Percentiles rank a stretch among this genome's conserved stretches.
Conservation (phyloP, 2,797 vertebrate species). For the Lagodon rhomboides region DNA sequence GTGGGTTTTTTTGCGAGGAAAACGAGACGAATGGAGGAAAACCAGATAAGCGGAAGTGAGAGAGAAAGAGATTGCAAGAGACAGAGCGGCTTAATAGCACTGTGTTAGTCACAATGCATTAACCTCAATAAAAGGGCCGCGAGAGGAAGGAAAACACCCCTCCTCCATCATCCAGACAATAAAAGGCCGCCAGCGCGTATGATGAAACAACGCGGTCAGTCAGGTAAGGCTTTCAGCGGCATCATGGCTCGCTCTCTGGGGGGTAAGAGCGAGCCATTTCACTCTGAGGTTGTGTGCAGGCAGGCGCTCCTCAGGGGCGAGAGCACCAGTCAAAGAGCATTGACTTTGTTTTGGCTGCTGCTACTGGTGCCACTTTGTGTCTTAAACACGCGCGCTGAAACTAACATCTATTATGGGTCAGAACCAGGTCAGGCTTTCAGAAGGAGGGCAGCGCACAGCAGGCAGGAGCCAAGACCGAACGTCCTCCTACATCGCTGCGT, state of each 20-base stretch:
- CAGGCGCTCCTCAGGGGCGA: conserved; percentile 40
- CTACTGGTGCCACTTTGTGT: conserved; percentile 72
- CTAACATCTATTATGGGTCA: conserved; percentile 73
- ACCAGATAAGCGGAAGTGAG: conserved; percentile 28
- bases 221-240: conserved; percentile 72
- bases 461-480: conserved; percentile 37
- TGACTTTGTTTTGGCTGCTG: conserved; percentile 73
- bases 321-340: conserved; percentile 65
- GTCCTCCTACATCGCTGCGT: conserved; percentile 26
- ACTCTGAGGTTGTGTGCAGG: background rate
- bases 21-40: conserved; percentile 25
- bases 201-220: conserved; percentile 48
- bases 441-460: conserved; percentile 44
- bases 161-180: conserved; percentile 52
- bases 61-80: conserved; percentile 48
- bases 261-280: conserved; percentile 45
- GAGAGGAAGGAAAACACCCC: conserved; percentile 47
- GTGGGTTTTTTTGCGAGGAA: background rate
- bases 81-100: conserved; percentile 56
- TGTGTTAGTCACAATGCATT: conserved; percentile 72
- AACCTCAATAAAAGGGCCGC: conserved; percentile 70
- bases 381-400: conserved; percentile 48
- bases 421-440: conserved; percentile 60
- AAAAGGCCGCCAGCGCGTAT: conserved; percentile 54
- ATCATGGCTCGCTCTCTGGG: conserved; percentile 49